Evolutionary conservation across 2,797 vertebrate genomes (phyloP), one percentile per base, ranked within the genome.

Genomic region (Erethizon dorsatum): DNA sequence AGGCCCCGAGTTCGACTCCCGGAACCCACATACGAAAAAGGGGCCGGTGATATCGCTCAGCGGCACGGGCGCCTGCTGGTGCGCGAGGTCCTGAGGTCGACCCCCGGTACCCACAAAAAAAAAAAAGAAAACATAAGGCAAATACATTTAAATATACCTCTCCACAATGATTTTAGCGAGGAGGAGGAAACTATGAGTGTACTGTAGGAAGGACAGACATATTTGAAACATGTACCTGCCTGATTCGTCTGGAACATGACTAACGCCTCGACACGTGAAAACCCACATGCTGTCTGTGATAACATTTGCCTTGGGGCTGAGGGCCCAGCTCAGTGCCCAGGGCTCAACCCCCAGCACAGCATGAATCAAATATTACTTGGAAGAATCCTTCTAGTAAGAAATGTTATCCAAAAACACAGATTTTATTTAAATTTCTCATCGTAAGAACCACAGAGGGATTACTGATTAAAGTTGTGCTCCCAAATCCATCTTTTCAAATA

Each of bases 191-290:
- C 13, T 33, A 12, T 80, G n/a, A 28, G 6, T 61, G 37, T 45
- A 37, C 24, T 26, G 18, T 79, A 63, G 67, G 41, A 50, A 88
- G 56, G 57, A 63, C 3, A 45, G 13, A 54, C 26, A 37, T 37
- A 88, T 88, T 26, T 83, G 22, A 96, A 93, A 95, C 59, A 92
- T 47, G 88, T 56, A 84, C 41, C 69, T 88, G n/a, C 83, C 85
- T 83, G 54, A 90, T 96, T 61, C n/a, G 33, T 71, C 83, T 80
- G 63, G 85, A 73, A 85, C 94, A 88, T 54, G 57, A 88, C 79
- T 92, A 67, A 94, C 1, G 52, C 24, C 71, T 78, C 20, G 5
- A 52, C n/a, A 59, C 2, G 0, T 26, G 22, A 91, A 5, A 2
- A 11, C 45, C 59, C 59, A 28, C 71, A 83, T 0, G 54, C 22